Base-by-base conservation (phyloP, 1,140 invertebrate genomes). In the Drosophila nigrodunni region DNA sequence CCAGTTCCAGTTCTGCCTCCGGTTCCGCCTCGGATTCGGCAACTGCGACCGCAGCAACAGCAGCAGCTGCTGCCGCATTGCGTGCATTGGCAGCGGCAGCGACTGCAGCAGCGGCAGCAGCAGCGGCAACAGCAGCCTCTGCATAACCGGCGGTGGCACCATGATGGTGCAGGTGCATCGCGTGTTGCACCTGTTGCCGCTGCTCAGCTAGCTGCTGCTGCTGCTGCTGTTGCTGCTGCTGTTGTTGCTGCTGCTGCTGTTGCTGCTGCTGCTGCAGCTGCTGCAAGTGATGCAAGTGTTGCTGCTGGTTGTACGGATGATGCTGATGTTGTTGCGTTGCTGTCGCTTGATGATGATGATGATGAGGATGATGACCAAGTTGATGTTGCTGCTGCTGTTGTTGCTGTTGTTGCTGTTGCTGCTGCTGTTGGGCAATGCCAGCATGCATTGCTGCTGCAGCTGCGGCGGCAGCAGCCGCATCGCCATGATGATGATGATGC, bases 251-350 rank as follows among this genome's bases (percentile, higher is more conserved):
- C 4, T 80, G 78, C 15, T 66, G 78, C 15, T 66, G 74, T 50
- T 87, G 83, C 37, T 82, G 80, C 35, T 74, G 79, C 39, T 90
- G 86, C 35, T 90, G 86, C 25, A 83, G 73, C 60, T 91, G 90
- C 73, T 91, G 90, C 58, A 82, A 64, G 15, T 91, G 88, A 18
- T 91, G 89, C 72, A 90, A 61, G 15, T 91, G 90, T 73, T 91
- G 90, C 68, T 91, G 90, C 72, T 91, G 90, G 59, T 91, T 91
- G 65, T 91, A 90, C 0, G 86, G 90, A 55, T 91, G 90, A 41
- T 91, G 90, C 39, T 89, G 86, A 55, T 87, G 82, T 11, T 80
- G 75, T 34, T 39, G 65, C 2, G 74, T 44, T 21, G 72, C 50
- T 1, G 70, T 50, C 7, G 54, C 13, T 2, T 47, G 71, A 6